A percentile compares a stretch with the other conserved stretches of the same genome.
These are phyloP conservation scores for Hapalemur alaotrensis DNA, from an alignment of 2,797 vertebrate species.

Conservation along the genomic window DNA sequence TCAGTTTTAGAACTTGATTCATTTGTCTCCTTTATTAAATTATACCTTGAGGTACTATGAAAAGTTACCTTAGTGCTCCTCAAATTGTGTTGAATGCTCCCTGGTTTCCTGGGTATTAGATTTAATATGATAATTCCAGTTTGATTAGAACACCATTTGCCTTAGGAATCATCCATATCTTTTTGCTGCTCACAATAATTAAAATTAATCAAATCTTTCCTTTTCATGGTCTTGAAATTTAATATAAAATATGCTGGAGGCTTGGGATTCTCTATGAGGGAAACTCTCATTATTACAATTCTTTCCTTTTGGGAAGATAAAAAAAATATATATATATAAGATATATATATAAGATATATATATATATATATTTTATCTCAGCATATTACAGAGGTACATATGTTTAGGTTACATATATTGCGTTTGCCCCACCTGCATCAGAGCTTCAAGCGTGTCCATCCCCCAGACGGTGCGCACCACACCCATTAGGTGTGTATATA, in stretches of 20 bases:
- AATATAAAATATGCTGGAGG: conserved; percentile 43
- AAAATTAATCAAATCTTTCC: conserved; percentile 54
- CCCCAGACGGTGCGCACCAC: no score
- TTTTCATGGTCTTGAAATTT: conserved; percentile 44
- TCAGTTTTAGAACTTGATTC: background rate
- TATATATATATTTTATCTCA: background rate
- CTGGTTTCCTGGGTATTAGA: background rate
- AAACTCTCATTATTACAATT: conserved; percentile 36
- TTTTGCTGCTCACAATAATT: conserved; percentile 52
- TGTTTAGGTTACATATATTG: no score
- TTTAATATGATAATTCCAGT: conserved; percentile 43
- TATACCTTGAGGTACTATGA: background rate
- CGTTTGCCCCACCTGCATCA: no score
- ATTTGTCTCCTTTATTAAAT: conserved; percentile 11
- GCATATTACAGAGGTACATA: no score
- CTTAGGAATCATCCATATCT: conserved; percentile 40
- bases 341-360: background rate
- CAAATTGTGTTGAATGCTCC: background rate
- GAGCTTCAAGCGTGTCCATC: no score
- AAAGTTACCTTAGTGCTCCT: background rate
- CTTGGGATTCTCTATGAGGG: background rate
- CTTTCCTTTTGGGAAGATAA: background rate
- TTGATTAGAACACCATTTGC: conserved; percentile 56
- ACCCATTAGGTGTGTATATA: no score
- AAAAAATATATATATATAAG: background rate